Evolutionary conservation across 1,140 invertebrate species (phyloP).

Genomic region (Achatina immaculata): DNA sequence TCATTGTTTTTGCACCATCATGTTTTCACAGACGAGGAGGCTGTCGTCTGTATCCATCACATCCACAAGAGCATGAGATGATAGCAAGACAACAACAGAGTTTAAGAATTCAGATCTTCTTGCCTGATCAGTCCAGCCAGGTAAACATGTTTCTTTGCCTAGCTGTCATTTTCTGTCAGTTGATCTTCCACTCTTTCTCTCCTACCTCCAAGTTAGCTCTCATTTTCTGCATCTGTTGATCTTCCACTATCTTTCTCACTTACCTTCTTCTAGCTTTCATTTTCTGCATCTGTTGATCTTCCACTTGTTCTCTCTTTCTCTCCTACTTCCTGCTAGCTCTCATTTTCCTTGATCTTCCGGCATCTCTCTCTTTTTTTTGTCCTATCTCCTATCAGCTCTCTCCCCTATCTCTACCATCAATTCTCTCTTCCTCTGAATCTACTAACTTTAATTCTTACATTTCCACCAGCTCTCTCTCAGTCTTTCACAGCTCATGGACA

Average conservation of each 20-base stretch:
- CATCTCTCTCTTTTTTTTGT: too few relatives aligned
- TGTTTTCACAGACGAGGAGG: slow-evolving; percentile 43
- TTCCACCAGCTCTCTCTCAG: too few relatives aligned
- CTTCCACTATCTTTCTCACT: background rate
- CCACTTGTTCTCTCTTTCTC: background rate
- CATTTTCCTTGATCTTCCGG: too few relatives aligned
- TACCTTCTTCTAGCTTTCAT: background rate
- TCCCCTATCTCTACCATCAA: too few relatives aligned
- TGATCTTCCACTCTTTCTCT: background rate
- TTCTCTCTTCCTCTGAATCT: too few relatives aligned
- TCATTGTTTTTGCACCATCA: too few relatives aligned
- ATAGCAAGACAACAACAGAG: slow-evolving; percentile 43
- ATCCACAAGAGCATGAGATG: slow-evolving; percentile 56
- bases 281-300: background rate
- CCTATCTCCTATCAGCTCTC: too few relatives aligned
- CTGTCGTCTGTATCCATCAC: slow-evolving; percentile 55
- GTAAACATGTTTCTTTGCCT: slow-evolving; percentile 40
- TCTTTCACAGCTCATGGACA: too few relatives aligned
- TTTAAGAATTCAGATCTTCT: slow-evolving; percentile 50
- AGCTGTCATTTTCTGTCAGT: background rate
- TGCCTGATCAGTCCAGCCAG: slow-evolving; percentile 54
- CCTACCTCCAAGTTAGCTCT: background rate
- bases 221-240: background rate
- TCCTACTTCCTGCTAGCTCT: too few relatives aligned
- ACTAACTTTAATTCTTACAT: too few relatives aligned